Evolutionary conservation across 2,113 vertebrate genomes (phyloP).

Genomic region (Leucosticte australis): DNA sequence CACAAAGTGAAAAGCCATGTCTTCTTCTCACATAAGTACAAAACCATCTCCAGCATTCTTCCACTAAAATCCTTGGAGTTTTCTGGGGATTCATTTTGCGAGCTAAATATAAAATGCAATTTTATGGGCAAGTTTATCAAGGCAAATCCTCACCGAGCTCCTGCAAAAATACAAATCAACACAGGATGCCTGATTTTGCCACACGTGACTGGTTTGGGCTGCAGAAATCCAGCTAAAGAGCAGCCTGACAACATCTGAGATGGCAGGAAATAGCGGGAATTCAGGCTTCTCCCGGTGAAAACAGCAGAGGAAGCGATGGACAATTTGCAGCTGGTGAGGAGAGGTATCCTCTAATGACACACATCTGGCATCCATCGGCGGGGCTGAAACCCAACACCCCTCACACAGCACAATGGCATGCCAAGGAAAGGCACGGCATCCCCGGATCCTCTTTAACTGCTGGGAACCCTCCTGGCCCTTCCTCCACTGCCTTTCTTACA

Average conservation of each 20-base stretch:
- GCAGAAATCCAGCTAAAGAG: background rate
- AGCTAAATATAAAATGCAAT: background rate
- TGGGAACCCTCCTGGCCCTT: background rate
- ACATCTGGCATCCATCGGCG: constrained; percentile 17
- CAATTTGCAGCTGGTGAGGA: constrained; percentile 17
- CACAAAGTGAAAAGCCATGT: constrained; percentile 20
- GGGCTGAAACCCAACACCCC: background rate
- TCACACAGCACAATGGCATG: background rate
- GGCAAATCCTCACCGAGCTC: background rate
- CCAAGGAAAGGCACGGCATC: background rate
- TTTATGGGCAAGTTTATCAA: background rate
- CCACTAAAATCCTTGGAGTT: background rate
- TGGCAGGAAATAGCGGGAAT: background rate
- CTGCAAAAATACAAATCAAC: background rate
- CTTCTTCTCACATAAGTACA: constrained; percentile 1
- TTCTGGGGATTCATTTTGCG: background rate
- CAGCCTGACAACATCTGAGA: background rate
- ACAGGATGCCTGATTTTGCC: background rate
- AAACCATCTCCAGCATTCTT: constrained; percentile 27
- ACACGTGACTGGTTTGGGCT: background rate
- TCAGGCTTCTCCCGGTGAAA: background rate
- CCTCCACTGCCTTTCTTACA: background rate
- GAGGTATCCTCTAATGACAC: background rate
- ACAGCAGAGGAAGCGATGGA: background rate
- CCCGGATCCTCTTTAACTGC: background rate